Base-by-base conservation (phyloP, 2,113 vertebrate genomes). In the Sterrhoptilus dennistouni region DNA sequence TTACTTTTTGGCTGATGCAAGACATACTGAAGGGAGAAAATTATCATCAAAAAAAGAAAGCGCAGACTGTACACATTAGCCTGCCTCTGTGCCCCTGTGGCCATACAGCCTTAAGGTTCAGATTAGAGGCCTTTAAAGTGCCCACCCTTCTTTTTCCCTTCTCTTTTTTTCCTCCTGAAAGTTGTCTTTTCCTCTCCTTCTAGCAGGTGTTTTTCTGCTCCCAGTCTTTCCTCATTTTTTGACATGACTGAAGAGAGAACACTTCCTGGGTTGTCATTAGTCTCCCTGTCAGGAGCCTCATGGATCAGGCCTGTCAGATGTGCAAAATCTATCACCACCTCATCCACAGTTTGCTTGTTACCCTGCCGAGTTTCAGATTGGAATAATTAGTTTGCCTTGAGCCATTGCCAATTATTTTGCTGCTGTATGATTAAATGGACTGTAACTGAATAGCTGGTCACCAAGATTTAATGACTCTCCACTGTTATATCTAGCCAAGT, bases 321-420 rank as follows among this genome's bases (percentile, higher is more conserved):
- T 86, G 68, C 42, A 63, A 15, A 96, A 93, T 96, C 83, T 79
- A 72, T 92, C 79, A 59, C 63, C 66, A 83, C 66, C 21, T 97
- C 85, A 88, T 80, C 75, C 4, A 0, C 83, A 79, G 68, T 72
- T 90, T 64, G 76, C 53, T 94, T 86, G 79, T 88, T 76, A 80
- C 54, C 68, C 45, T 95, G 75, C 63, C 0, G 42, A 89, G 83
- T 80, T 93, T 95, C 71, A 92, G 56, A 89, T 66, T 92, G 60
- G 72, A 95, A 92, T 79, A 89, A 86, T 92, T 93, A 95, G 56
- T 93, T 92, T 93, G 83, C 86, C 69, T 91, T 92, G 80, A 96
- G 91, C 72, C 6, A 7, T 61, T 93, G 86, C 88, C 93, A 90
- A 70, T 93, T 95, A 93, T 92, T 95, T 90, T 97, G 53, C 66